phyloP scores from a whole-genome alignment of 2,888 invertebrate species.

The Callinectes sapidus region DNA sequence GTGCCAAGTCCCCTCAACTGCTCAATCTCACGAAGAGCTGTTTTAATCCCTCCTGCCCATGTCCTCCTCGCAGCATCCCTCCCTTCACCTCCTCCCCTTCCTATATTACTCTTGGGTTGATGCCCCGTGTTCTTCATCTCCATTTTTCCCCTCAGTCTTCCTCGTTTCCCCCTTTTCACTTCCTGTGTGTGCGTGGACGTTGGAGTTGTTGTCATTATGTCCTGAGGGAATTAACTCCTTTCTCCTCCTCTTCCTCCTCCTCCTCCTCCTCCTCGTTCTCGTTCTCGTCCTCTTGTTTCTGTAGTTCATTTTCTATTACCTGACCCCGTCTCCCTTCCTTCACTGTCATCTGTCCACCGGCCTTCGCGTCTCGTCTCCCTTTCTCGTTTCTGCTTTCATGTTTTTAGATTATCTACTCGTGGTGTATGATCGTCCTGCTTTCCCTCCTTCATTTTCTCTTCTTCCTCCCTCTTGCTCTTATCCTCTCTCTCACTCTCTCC shows the following conservation, averaged over 20 bases:
- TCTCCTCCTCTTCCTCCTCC: neutral
- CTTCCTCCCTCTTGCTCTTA: neutral
- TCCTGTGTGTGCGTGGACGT: neutral
- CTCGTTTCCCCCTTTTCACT: neutral
- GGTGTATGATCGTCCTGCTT: neutral
- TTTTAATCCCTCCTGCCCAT: conserved; percentile 4
- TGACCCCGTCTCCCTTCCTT: neutral
- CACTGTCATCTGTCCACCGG: neutral
- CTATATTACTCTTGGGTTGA: conserved; percentile 2
- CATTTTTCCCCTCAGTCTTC: conserved; percentile 8
- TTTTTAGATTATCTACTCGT: neutral
- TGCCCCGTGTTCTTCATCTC: conserved; percentile 11
- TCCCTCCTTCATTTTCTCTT: neutral
- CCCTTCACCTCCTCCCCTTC: conserved; percentile 19
- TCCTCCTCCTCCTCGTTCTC: neutral
- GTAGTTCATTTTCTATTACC: neutral
- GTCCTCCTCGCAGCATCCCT: conserved; percentile 20
- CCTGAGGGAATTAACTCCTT: conserved; percentile 6
- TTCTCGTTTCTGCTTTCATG: neutral
- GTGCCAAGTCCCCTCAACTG: neutral
- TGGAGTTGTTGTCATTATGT: neutral
- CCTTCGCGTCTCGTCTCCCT: neutral
- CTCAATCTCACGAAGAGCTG: conserved; percentile 36
- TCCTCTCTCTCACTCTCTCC: neutral
- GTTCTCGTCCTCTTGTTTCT: neutral